Percentiles rank a stretch among this genome's conserved stretches.
These are phyloP conservation scores for Cyprinella venusta DNA, from an alignment of 2,797 vertebrate species.

Conservation along the genomic window DNA sequence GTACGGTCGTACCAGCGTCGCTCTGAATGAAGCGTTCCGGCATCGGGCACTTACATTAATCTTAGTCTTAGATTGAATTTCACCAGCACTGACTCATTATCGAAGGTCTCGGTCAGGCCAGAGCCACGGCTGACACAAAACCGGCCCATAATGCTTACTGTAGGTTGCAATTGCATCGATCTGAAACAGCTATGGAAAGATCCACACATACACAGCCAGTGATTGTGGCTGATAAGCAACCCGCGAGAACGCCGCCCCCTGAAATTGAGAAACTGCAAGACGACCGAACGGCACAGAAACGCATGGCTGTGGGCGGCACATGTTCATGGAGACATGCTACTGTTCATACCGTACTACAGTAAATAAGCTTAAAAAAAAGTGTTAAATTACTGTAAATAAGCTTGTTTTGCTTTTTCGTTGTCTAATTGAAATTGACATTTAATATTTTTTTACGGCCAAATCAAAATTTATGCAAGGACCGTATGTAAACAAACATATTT, in stretches of 20 bases:
- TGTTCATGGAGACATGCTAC: not conserved
- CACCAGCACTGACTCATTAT: constrained; percentile 34
- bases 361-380: too few relatives aligned
- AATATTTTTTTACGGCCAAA: not conserved
- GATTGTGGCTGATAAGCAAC: constrained; percentile 29
- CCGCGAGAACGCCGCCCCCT: not conserved
- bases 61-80: constrained; percentile 36
- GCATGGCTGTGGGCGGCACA: not conserved
- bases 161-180: constrained; percentile 42
- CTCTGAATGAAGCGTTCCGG: not conserved
- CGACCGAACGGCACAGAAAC: not conserved
- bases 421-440: too few relatives aligned
- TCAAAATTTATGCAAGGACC: not conserved
- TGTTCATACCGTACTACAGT: not conserved
- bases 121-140: constrained; percentile 25
- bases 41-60: constrained; percentile 25
- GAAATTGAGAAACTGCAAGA: constrained; percentile 35
- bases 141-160: constrained; percentile 24
- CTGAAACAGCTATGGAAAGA: constrained; percentile 4
- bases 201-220: not conserved
- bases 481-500: not conserved
- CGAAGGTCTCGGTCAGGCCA: constrained; percentile 1
- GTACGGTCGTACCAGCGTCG: not conserved
- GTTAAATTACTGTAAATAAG: too few relatives aligned
- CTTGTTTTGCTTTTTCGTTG: too few relatives aligned